Conservation (phyloP, 2,888 invertebrate species). For the Neoaliturus tenellus region DNA sequence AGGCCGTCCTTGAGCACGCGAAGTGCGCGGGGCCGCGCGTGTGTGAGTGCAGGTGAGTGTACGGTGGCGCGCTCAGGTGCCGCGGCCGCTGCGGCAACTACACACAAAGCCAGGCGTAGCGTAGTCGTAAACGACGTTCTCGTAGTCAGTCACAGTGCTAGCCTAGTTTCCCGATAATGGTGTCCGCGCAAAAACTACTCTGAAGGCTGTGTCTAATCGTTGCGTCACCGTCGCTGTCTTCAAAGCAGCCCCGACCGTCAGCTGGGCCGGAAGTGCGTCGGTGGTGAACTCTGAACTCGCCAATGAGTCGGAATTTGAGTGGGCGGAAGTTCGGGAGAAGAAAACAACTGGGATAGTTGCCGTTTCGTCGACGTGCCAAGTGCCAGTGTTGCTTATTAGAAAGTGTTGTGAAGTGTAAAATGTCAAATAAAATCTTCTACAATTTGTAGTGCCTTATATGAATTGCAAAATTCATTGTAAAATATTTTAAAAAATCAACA, state of each 20-base stretch:
- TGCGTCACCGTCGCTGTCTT: neutral
- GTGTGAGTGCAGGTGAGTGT: neutral
- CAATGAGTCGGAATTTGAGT: constrained; percentile 47
- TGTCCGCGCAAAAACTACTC: constrained; percentile 15
- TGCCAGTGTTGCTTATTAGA: neutral
- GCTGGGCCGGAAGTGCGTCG: constrained; percentile 34
- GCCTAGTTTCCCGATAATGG: constrained; percentile 29
- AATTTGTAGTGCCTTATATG: too few relatives aligned
- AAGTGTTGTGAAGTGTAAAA: constrained; percentile 1
- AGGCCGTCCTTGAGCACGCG: neutral
- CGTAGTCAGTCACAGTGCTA: constrained; percentile 19
- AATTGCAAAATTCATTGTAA: too few relatives aligned
- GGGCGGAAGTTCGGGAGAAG: constrained; percentile 34
- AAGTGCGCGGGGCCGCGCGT: neutral
- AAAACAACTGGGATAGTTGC: neutral
- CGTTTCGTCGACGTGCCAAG: neutral
- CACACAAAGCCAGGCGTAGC: neutral
- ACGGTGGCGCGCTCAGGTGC: constrained; percentile 42
- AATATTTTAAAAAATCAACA: too few relatives aligned
- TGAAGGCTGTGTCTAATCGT: constrained; percentile 25
- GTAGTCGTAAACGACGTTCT: constrained; percentile 20
- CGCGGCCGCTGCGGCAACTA: constrained; percentile 17
- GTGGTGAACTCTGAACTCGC: neutral
- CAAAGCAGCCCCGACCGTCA: neutral
- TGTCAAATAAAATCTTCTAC: too few relatives aligned